These are phyloP conservation scores for Brachypalpus laphriformis DNA, from an alignment of 2,888 invertebrate genomes.

Conservation along the genomic window DNA sequence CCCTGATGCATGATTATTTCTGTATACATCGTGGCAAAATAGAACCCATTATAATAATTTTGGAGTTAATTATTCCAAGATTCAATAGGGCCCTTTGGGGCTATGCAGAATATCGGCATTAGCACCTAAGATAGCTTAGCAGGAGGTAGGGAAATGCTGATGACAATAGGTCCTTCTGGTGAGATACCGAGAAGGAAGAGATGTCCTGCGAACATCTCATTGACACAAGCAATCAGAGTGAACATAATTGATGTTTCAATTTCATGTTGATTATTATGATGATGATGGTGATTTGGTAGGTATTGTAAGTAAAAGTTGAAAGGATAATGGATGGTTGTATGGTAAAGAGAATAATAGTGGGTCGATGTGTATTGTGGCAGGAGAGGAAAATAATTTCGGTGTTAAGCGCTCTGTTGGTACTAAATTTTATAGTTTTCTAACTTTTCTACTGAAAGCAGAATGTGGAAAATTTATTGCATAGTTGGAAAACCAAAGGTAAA, in stretches of 20 bases:
- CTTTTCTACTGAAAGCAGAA: conserved; percentile 31
- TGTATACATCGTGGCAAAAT: conserved; percentile 17
- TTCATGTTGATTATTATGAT: conserved; percentile 39
- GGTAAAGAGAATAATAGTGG: neutral
- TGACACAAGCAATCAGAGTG: conserved; percentile 53
- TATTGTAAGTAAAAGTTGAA: conserved; percentile 16
- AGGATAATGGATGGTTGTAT: conserved; percentile 19
- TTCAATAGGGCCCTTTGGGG: conserved; percentile 29
- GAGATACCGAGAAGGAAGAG: conserved; percentile 15
- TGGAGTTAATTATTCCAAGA: conserved; percentile 46
- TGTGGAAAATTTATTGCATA: conserved; percentile 60
- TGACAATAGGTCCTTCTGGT: conserved; percentile 30
- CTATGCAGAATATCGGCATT: conserved; percentile 11
- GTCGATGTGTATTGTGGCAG: neutral
- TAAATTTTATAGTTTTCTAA: conserved; percentile 55
- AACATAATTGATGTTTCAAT: conserved; percentile 63
- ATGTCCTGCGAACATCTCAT: conserved; percentile 31
- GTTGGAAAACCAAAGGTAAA: conserved; percentile 50
- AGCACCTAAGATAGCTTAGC: conserved; percentile 34
- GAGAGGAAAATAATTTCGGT: conserved; percentile 17
- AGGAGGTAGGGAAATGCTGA: neutral
- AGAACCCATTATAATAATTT: conserved; percentile 39
- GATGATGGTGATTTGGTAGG: conserved; percentile 28
- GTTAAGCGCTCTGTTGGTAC: conserved; percentile 14
- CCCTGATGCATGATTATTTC: neutral